These are phyloP conservation scores for Nebria ingens DNA, from an alignment of 1,140 invertebrate genomes.

Conservation along the genomic window DNA sequence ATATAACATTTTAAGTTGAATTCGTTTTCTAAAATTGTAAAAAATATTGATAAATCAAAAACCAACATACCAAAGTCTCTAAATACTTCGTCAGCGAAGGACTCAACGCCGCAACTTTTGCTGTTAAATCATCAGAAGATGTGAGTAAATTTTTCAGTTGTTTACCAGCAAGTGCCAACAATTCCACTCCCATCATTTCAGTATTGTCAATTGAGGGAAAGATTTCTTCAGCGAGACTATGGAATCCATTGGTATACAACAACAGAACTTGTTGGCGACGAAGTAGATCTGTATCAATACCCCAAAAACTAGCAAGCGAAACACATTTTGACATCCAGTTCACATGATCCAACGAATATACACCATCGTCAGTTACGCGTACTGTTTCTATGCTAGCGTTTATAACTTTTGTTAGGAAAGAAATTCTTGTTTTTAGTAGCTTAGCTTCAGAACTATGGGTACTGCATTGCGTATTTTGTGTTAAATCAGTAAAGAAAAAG, in stretches of 20 bases:
- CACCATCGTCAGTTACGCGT: slow-evolving; percentile 38
- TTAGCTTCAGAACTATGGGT: slow-evolving; percentile 25
- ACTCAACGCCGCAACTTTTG: slow-evolving; percentile 55
- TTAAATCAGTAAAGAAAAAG: slow-evolving; percentile 27
- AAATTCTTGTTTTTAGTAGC: slow-evolving; percentile 36
- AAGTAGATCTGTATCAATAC: slow-evolving; percentile 62
- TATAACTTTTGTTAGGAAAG: slow-evolving; percentile 55
- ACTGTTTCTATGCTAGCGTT: slow-evolving; percentile 50
- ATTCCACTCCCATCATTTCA: slow-evolving; percentile 48
- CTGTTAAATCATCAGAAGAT: slow-evolving; percentile 42
- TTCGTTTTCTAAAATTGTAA: neutral
- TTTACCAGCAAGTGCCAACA: slow-evolving; percentile 61
- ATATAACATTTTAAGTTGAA: neutral
- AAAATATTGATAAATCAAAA: neutral
- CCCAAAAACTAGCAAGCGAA: slow-evolving; percentile 66
- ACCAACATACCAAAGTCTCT: slow-evolving; percentile 50
- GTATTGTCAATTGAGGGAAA: slow-evolving; percentile 52
- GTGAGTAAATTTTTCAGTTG: slow-evolving; percentile 54
- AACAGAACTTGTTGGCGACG: slow-evolving; percentile 54
- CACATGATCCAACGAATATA: slow-evolving; percentile 47
- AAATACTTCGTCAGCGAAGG: slow-evolving; percentile 59
- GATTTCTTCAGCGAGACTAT: slow-evolving; percentile 66
- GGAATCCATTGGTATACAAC: slow-evolving; percentile 65
- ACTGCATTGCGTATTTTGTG: slow-evolving; percentile 22
- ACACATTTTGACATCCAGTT: slow-evolving; percentile 60